These are phyloP conservation scores for Cyanoderma ruficeps DNA, from an alignment of 2,113 vertebrate species.

Conservation along the genomic window DNA sequence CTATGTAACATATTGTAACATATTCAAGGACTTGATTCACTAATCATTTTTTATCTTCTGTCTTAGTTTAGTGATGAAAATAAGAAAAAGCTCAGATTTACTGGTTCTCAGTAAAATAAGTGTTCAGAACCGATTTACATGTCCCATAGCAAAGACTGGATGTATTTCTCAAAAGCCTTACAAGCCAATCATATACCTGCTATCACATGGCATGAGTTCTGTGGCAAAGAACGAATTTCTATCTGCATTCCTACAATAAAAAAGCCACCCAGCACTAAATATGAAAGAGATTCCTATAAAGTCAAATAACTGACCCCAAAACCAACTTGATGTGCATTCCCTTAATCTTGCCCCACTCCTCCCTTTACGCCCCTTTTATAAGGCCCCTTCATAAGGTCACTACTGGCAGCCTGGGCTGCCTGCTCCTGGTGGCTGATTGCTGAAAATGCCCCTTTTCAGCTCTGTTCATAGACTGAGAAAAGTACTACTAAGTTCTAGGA, in stretches of 20 bases:
- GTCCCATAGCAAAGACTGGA: not conserved
- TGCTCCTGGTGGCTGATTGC: not conserved
- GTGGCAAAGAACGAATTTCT: not conserved
- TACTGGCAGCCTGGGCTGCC: not conserved
- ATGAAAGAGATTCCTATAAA: not conserved
- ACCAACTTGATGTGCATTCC: accelerated
- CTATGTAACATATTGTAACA: accelerated
- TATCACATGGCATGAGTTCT: accelerated
- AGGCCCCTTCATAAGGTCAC: not conserved
- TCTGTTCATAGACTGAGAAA: not conserved
- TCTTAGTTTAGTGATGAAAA: not conserved
- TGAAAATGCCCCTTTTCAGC: not conserved
- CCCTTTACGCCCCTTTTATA: not conserved
- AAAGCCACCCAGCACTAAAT: accelerated
- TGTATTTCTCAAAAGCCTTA: not conserved
- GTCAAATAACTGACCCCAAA: not conserved
- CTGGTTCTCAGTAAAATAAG: not conserved
- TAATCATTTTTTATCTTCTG: not conserved
- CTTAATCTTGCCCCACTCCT: accelerated
- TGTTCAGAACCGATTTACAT: not conserved
- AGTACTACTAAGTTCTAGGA: not conserved
- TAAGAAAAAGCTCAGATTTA: not conserved
- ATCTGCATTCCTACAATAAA: not conserved
- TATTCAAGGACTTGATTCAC: accelerated
- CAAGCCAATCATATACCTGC: not conserved